Percentiles rank a stretch among this genome's conserved stretches.
Evolutionary conservation across 2,888 invertebrate species (phyloP).

Genomic region (Phanerotoma sp.): DNA sequence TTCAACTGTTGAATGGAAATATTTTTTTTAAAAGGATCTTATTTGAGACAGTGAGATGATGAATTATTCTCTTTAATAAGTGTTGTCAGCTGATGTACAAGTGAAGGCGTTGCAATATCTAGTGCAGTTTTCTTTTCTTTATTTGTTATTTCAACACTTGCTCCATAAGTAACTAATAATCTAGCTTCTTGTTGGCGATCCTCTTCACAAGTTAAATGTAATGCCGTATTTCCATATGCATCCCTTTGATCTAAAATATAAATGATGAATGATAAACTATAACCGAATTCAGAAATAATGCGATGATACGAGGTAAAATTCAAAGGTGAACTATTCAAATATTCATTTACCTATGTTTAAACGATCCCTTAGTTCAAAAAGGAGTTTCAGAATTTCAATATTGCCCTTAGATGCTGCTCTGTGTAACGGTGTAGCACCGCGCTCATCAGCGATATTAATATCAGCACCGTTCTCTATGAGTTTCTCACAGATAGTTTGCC

Average conservation of each 20-base stretch:
- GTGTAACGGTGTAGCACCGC: conserved; percentile 75
- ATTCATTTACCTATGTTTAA: conserved; percentile 56
- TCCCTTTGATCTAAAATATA: conserved; percentile 62
- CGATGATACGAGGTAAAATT: background rate
- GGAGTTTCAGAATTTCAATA: conserved; percentile 66
- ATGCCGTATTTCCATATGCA: conserved; percentile 72
- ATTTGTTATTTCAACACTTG: conserved; percentile 63
- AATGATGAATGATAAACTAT: background rate
- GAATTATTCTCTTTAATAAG: conserved; percentile 27
- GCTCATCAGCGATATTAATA: conserved; percentile 68
- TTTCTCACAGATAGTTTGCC: conserved; percentile 68
- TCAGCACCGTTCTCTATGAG: conserved; percentile 70
- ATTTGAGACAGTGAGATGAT: conserved; percentile 3
- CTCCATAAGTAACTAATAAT: conserved; percentile 68
- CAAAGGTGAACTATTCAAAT: conserved; percentile 1
- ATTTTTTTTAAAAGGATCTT: conserved; percentile 21
- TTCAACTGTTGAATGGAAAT: conserved; percentile 5
- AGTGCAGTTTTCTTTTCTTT: conserved; percentile 69
- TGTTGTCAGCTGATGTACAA: conserved; percentile 38
- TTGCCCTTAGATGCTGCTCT: conserved; percentile 79
- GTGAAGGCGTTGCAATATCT: conserved; percentile 57
- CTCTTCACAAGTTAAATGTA: conserved; percentile 85
- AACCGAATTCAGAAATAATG: conserved; percentile 9
- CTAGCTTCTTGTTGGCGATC: conserved; percentile 69
- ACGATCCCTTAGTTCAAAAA: conserved; percentile 63